Evolutionary conservation across 2,113 vertebrate genomes (phyloP), one percentile per base, ranked within the genome.

Genomic region (Scatophagus argus): DNA sequence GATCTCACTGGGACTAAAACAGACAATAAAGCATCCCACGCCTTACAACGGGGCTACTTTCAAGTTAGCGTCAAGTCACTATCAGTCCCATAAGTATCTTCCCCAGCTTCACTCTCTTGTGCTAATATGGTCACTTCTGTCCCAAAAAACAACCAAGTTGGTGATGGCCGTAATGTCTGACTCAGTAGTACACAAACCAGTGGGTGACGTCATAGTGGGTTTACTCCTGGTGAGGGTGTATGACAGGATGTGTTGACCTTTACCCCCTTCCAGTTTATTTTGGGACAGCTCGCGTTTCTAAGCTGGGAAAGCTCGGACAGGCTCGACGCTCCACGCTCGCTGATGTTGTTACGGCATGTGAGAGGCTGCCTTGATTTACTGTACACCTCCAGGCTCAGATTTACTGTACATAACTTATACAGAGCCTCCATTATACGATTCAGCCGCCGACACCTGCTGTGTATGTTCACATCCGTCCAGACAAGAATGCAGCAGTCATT

Each of bases 231-330:
- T 6, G 55, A 52, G 41, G 1, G 59, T 4, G 56, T 52, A 58
- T 23, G 55, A 68, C 32, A 34, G 78, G 68, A 76, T 60, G 76
- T 62, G 68, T 19, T 58, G 86, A 91, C 82, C 86, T 81, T 88
- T 87, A 68, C 58, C 80, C 90, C 61, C n/a, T n/a, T n/a, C n/a
- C 67, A 41, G 88, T 89, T 92, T 93, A 93, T 94, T 92, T 93
- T 90, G 21, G 87, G 87, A 85, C 14, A 29, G 84, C 88, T 95
- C 91, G 16, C 66, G 87, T 94, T 93, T 89, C 92, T 74, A 68
- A 59, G 87, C 79, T 55, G 70, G 86, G 83, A 82, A 83, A 63
- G 64, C 60, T 90, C 89, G 85, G 90, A 89, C 63, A 74, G 55
- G 73, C n/a, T n/a, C n/a, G n/a, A 47, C 39, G 23, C 75, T 51